Base-by-base conservation (phyloP, 2,888 invertebrate species). In the Pristionchus mayeri region DNA sequence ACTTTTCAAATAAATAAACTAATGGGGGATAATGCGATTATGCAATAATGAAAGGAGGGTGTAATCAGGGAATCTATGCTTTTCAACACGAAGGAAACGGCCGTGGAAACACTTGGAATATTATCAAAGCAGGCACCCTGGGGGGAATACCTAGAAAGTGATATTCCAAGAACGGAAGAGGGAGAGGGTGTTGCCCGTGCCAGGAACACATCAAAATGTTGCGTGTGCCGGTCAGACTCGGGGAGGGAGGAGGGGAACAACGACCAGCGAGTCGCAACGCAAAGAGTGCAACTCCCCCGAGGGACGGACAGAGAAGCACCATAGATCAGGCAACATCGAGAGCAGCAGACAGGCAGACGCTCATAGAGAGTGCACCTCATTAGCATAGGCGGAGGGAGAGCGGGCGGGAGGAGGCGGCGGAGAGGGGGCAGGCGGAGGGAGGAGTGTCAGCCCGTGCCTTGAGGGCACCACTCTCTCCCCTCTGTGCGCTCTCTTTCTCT, bases 371-470 rank as follows among this genome's bases (percentile, higher is more conserved):
- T 50, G 76, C 48, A 50, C 21, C 76, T 78, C 76, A 78, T 78
- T 78, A 78, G 76, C 76, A 78, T 78, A 78, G 50, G 30, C 30
- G 24, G 27, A 44, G 44, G 44, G 44, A 44, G 44, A 40, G n/a
- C 13, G 30, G 44, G 44, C 44, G 75, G 40, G 18, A 18, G 63
- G 40, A 37, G 37, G 27, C 48, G 48, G 24, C 2, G 44, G 48
- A 16, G 37, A 3, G 37, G 40, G 16, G 40, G 76, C 40, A n/a
- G 21, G 76, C 48, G 50, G 48, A 24, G 71, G 63, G 63, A 2
- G 34, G n/a, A 48, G 75, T 78, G 76, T 78, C 76, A 78, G 76
- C 40, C 76, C 34, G 76, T 78, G 76, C 76, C 76, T 78, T 30
- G 76, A 78, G 76, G 76, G 76, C 50, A 78, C 76, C 50, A 4